phyloP scores from a whole-genome alignment of 1,140 invertebrate genomes.

The Pemphigus obesinymphae region DNA sequence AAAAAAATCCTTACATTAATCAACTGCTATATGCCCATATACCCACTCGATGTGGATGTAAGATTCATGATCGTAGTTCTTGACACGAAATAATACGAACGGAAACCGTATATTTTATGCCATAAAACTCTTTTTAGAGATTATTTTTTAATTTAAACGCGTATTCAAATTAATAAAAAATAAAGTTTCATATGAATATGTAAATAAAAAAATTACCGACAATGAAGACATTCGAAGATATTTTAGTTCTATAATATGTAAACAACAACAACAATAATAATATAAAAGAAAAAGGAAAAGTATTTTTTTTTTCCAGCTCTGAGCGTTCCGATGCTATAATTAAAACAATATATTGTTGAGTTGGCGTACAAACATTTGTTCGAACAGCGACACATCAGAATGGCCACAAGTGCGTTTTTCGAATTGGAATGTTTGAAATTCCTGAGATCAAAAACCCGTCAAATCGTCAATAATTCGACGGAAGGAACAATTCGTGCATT shows the following conservation, averaged over 20 bases:
- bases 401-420: neutral
- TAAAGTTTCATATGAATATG: no score
- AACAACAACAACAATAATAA: neutral
- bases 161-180: no score
- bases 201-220: no score
- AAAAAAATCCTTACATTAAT: no score
- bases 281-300: no score
- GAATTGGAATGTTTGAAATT: neutral
- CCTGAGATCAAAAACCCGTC: neutral
- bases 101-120: neutral
- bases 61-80: neutral
- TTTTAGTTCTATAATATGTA: neutral
- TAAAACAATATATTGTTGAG: neutral
- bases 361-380: neutral
- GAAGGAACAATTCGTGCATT: neutral
- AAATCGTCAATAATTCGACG: neutral
- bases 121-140: neutral
- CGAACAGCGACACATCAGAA: neutral
- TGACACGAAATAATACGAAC: neutral
- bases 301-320: neutral
- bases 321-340: neutral
- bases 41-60: neutral
- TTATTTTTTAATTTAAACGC: no score
- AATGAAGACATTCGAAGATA: no score
- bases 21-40: no score